Base-by-base conservation (phyloP, 2,888 invertebrate species). In the Glaucopsyche alexis region DNA sequence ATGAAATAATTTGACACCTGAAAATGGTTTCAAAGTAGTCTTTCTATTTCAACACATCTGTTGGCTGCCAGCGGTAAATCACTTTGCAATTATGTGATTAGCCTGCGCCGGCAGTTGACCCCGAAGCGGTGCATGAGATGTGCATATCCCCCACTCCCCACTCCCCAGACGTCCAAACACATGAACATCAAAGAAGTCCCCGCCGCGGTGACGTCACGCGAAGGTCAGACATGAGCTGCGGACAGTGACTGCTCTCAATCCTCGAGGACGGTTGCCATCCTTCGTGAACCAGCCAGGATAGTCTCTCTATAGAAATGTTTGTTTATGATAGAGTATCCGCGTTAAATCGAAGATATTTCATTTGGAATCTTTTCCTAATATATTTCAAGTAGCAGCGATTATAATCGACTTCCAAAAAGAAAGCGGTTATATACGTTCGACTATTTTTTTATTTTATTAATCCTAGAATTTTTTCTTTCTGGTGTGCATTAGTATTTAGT, bases 161-260 rank as follows among this genome's bases (percentile, higher is more conserved):
- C 11, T 29, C 60, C 29, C 19, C 60, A 60, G 29, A 60, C 60
- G 60, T 19, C 60, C 60, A 14, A 60, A 29, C 60, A 60, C 45
- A 38, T 67, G 67, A 9, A 45, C 45, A 67, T 67, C 67, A 67
- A 45, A 67, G 66, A 29, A 60, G 60, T 29, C 14, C 29, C 66
- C 40, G 42, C 42, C 16, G 40, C 40, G 66, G 45, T 67, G 67
- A 67, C 45, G 45, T 45, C 45, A 67, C 67, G n/a, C 7, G 14
- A 42, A 45, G 67, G 67, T 13, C 67, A 67, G 42, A 66, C 8
- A 14, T 55, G 55, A 55, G 55, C 55, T 13, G 67, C 67, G 16
- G 45, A 19, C 67, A 45, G 42, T 40, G 40, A 66, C 66, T 55
- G 19, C 13, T 19, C 16, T 0, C 50, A 29, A 29, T 29, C 29